Percentiles rank a stretch among this genome's conserved stretches.
Evolutionary conservation across 2,797 vertebrate species (phyloP).

Genomic region (Linurgus olivaceus): DNA sequence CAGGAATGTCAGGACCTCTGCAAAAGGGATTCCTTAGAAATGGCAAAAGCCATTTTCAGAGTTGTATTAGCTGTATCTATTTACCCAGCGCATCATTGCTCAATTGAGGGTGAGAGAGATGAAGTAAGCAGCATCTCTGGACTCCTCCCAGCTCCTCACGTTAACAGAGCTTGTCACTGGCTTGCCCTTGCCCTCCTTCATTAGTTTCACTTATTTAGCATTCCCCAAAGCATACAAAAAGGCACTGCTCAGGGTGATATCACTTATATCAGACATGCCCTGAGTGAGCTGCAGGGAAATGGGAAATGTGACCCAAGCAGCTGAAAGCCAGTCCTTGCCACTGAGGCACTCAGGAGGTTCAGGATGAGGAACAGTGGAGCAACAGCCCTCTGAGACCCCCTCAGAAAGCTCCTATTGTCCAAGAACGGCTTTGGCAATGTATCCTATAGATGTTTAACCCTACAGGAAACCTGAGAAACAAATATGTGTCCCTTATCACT

Average conservation of each 20-base stretch:
- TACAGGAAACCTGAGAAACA: slow-evolving; percentile 1
- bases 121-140: not conserved
- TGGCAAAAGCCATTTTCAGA: not conserved
- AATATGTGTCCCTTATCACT: slow-evolving; percentile 2
- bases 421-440: not conserved
- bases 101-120: not conserved
- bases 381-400: not conserved
- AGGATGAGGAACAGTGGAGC: not conserved
- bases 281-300: not conserved
- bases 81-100: not conserved
- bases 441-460: not conserved
- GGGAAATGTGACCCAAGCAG: not conserved
- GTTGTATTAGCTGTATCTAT: not conserved
- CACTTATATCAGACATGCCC: not conserved
- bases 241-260: not conserved
- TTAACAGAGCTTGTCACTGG: not conserved
- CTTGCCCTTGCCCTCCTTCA: not conserved
- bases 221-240: not conserved
- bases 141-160: not conserved
- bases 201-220: not conserved
- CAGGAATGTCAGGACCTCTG: not conserved
- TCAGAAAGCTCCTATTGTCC: not conserved
- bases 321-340: not conserved
- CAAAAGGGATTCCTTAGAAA: not conserved
- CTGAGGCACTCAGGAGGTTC: not conserved